These are phyloP conservation scores for Timema cristinae DNA, from an alignment of 2,888 invertebrate species.

Conservation along the genomic window DNA sequence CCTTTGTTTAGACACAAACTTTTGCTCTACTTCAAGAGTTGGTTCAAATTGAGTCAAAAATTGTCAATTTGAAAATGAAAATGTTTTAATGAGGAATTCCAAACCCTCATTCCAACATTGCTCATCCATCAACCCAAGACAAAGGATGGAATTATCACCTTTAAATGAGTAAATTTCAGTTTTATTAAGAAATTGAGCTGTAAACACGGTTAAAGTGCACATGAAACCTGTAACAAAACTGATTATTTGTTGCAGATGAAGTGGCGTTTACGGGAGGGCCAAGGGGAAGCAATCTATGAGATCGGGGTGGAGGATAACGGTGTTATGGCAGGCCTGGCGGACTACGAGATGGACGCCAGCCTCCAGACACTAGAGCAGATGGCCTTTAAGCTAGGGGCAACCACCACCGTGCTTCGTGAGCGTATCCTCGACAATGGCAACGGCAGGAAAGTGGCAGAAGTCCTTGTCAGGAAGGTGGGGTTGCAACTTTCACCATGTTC, in stretches of 20 bases:
- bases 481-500: too few relatives aligned
- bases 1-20: too few relatives aligned
- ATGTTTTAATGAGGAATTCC: too few relatives aligned
- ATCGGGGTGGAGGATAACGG: slow-evolving; percentile 93
- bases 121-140: too few relatives aligned
- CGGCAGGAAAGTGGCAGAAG: slow-evolving; percentile 70
- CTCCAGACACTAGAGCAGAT: slow-evolving; percentile 80
- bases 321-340: slow-evolving; percentile 75
- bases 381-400: slow-evolving; percentile 84
- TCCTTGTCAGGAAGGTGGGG: slow-evolving; percentile 76
- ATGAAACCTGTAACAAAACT: background rate
- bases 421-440: slow-evolving; percentile 46
- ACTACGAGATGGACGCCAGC: slow-evolving; percentile 81
- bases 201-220: too few relatives aligned
- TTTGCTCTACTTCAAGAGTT: too few relatives aligned
- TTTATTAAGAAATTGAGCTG: too few relatives aligned
- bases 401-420: slow-evolving; percentile 68
- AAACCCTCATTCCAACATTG: too few relatives aligned
- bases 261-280: slow-evolving; percentile 94
- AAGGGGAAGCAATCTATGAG: slow-evolving; percentile 96
- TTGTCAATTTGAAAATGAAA: too few relatives aligned
- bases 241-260: slow-evolving; percentile 63
- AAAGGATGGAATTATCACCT: too few relatives aligned
- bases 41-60: too few relatives aligned
- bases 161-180: too few relatives aligned